Evolutionary conservation across 2,888 invertebrate species (phyloP).

Genomic region (Thymelicus lineola): DNA sequence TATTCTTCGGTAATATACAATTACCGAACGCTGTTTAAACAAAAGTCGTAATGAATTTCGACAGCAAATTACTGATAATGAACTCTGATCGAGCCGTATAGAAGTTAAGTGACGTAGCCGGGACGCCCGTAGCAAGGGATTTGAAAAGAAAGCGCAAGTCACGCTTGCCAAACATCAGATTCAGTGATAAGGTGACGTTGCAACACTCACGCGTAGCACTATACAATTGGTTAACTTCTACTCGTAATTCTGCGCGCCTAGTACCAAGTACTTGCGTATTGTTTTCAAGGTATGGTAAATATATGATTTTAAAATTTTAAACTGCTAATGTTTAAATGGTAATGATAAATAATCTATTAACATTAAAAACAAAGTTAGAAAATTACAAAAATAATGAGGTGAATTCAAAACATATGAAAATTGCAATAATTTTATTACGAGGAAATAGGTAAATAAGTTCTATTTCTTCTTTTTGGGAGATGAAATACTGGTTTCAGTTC

Average conservation of each 20-base stretch:
- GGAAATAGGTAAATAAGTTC: too few species aligned
- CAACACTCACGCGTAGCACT: background rate
- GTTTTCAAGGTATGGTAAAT: background rate
- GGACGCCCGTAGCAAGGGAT: background rate
- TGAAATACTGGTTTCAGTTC: too few species aligned
- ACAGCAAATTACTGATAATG: background rate
- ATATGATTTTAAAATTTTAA: too few species aligned
- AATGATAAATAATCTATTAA: too few species aligned
- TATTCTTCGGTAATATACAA: too few species aligned
- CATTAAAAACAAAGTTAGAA: too few species aligned
- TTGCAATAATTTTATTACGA: too few species aligned
- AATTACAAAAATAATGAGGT: too few species aligned
- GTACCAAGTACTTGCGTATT: background rate
- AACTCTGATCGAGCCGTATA: background rate
- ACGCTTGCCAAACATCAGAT: slow-evolving; percentile 8
- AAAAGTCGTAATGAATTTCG: background rate
- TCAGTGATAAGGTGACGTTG: slow-evolving; percentile 2
- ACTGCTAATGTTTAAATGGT: too few species aligned
- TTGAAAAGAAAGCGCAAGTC: slow-evolving; percentile 16
- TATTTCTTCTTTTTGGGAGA: too few species aligned
- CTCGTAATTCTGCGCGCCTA: background rate
- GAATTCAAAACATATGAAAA: too few species aligned
- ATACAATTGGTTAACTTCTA: background rate
- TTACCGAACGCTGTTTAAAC: background rate
- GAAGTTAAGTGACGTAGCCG: background rate